A percentile compares a stretch with the other conserved stretches of the same genome.
These are phyloP conservation scores for Tholera decimalis DNA, from an alignment of 2,888 invertebrate genomes.

Conservation along the genomic window DNA sequence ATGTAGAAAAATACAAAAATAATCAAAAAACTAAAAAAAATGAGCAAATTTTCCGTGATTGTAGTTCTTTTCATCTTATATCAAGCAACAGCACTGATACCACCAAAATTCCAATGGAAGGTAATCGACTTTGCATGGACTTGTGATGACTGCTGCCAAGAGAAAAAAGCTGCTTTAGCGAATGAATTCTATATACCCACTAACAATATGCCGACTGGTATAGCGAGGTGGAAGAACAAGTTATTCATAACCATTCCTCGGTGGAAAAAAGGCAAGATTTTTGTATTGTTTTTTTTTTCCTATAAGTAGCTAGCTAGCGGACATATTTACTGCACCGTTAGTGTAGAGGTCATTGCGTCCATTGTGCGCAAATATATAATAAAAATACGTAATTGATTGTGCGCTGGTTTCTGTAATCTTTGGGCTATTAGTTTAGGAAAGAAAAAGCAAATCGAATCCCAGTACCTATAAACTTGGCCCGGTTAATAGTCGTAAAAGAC, in stretches of 20 bases:
- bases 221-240: slow-evolving; percentile 93
- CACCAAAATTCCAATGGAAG: slow-evolving; percentile 92
- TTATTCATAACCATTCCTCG: slow-evolving; percentile 93
- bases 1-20: neutral
- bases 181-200: slow-evolving; percentile 91
- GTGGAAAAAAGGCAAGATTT: slow-evolving; percentile 91
- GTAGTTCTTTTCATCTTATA: slow-evolving; percentile 52
- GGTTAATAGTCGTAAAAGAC: neutral
- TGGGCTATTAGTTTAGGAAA: too few species aligned
- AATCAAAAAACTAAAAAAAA: slow-evolving; percentile 24
- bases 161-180: slow-evolving; percentile 87
- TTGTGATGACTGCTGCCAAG: neutral
- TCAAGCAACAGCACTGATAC: slow-evolving; percentile 67
- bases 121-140: slow-evolving; percentile 92
- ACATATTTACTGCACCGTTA: neutral
- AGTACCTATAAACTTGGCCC: neutral
- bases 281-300: neutral
- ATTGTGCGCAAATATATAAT: too few species aligned
- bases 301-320: too few species aligned
- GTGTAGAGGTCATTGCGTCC: neutral
- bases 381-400: too few species aligned
- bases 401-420: too few species aligned
- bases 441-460: too few species aligned
- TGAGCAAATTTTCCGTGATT: slow-evolving; percentile 45
- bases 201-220: slow-evolving; percentile 93